Evolutionary conservation across 2,888 invertebrate genomes (phyloP), one percentile per base, ranked within the genome.

Genomic region (Heteropelma amictum): DNA sequence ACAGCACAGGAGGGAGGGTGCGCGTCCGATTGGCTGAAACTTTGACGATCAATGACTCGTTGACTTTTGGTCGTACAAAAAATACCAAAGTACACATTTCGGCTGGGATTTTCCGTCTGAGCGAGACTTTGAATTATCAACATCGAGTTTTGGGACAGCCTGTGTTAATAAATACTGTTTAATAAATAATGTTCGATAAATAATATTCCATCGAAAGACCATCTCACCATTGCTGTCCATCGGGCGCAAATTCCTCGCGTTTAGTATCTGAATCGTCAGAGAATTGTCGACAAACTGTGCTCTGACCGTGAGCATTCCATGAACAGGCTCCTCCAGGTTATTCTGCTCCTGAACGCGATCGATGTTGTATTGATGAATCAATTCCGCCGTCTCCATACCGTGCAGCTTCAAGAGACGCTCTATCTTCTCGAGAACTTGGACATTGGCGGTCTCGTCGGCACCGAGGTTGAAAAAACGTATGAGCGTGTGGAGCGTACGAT

Each of bases 181-280:
- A 7, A 8, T 8, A 2, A 6, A 10, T 14, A 21, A 35, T 28
- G 3, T n/a, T 5, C 12, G 3, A 17, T 35, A 8, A 40, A 40
- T 0, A 38, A 12, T 12, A 1, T 3, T 3, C 2, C 21, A 56
- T 23, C 1, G 12, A 35, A 38, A 1, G 14, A 23, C 8, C 6
- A 60, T 53, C 90, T 90, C 87, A 95, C 96, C 98, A 90, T 97
- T 97, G 12, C 95, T 94, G 90, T 98, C 98, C 90, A 95, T 94
- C 3, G 97, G 93, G 77, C 93, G 91, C 72, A 98, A 91, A 90
- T 97, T 96, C 85, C 96, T 93, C 0, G 96, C 98, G 88, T 97
- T 97, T 89, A 98, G 92, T 67, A 98, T 92, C 89, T 98, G 97
- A 53, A 99, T 91, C 85, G 94, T 93, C 69, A 98, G 89, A 61